Percentiles rank a stretch among this genome's conserved stretches.
phyloP scores from a whole-genome alignment of 2,797 vertebrate genomes.

The Clarias laeviceps region DNA sequence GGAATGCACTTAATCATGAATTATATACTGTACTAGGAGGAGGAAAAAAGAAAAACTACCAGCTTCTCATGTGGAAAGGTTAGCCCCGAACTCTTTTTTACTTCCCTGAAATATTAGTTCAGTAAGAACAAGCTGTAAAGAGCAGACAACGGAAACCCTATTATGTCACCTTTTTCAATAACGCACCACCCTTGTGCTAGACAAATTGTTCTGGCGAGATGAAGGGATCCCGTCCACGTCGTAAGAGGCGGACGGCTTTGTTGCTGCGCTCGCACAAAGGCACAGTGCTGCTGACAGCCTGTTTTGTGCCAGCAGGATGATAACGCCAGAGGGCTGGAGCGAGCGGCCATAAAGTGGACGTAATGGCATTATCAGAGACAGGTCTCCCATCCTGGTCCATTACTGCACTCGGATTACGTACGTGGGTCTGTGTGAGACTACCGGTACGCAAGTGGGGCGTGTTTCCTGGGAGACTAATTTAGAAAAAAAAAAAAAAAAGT shows the following conservation, averaged over 20 bases:
- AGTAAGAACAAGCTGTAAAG: constrained; percentile 35
- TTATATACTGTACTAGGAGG: not conserved
- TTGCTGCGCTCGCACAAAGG: constrained; percentile 45
- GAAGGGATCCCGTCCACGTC: constrained; percentile 47
- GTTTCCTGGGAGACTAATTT: constrained; percentile 54
- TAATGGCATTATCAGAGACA: constrained; percentile 72
- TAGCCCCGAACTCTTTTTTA: not conserved
- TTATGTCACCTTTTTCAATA: constrained; percentile 39
- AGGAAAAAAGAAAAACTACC: not conserved
- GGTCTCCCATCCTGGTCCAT: constrained; percentile 55
- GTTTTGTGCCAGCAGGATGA: constrained; percentile 50
- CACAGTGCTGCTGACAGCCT: constrained; percentile 37
- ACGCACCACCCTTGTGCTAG: constrained; percentile 26
- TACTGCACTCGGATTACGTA: constrained; percentile 51
- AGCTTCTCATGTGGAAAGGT: constrained; percentile 1
- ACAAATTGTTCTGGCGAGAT: constrained; percentile 52
- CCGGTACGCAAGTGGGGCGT: not conserved
- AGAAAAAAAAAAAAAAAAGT: constrained; percentile 21
- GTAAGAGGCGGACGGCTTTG: constrained; percentile 44
- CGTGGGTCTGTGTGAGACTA: constrained; percentile 21
- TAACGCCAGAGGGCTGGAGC: constrained; percentile 51
- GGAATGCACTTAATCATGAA: not conserved
- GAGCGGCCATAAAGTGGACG: constrained; percentile 60
- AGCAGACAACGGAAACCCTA: constrained; percentile 10
- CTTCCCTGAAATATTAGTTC: not conserved